Evolutionary conservation across 2,113 vertebrate species (phyloP).

Genomic region (Cyphomyrus plagiostoma): DNA sequence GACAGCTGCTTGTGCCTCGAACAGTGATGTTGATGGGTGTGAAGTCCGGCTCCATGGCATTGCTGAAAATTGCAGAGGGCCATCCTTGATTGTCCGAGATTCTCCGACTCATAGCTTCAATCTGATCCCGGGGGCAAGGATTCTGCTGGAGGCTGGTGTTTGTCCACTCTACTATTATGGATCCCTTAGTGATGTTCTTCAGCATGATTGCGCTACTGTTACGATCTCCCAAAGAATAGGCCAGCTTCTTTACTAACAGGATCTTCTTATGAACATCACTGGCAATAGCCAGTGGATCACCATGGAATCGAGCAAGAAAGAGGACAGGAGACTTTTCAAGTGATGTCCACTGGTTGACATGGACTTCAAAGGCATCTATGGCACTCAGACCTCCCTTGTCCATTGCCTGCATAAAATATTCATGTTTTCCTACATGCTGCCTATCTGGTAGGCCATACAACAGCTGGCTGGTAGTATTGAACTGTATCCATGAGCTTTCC

Average conservation of each 20-base stretch:
- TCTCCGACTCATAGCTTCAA: conserved; percentile 67
- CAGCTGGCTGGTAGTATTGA: conserved; percentile 90
- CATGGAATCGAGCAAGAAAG: conserved; percentile 78
- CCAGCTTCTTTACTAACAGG: conserved; percentile 81
- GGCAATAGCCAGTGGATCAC: conserved; percentile 67
- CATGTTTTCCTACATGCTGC: conserved; percentile 75
- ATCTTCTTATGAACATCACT: conserved; percentile 85
- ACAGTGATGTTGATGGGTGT: conserved; percentile 72
- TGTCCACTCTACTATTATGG: conserved; percentile 87
- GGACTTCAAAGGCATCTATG: conserved; percentile 86
- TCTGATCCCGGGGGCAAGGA: conserved; percentile 82
- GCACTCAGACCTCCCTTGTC: conserved; percentile 84
- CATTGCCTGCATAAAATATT: conserved; percentile 87
- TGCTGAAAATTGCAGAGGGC: conserved; percentile 66
- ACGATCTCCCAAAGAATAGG: conserved; percentile 79
- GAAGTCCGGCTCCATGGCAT: conserved; percentile 83
- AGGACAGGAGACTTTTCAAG: conserved; percentile 75
- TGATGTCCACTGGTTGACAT: conserved; percentile 72
- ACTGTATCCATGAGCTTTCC: conserved; percentile 87
- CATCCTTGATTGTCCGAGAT: conserved; percentile 73
- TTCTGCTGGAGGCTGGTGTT: conserved; percentile 81
- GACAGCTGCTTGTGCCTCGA: conserved; percentile 76
- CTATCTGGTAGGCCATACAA: conserved; percentile 84
- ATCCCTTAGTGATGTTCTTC: conserved; percentile 76
- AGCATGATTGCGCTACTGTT: conserved; percentile 86